Evolutionary conservation across 1,140 invertebrate species (phyloP).

Genomic region (Drosophila lini): DNA sequence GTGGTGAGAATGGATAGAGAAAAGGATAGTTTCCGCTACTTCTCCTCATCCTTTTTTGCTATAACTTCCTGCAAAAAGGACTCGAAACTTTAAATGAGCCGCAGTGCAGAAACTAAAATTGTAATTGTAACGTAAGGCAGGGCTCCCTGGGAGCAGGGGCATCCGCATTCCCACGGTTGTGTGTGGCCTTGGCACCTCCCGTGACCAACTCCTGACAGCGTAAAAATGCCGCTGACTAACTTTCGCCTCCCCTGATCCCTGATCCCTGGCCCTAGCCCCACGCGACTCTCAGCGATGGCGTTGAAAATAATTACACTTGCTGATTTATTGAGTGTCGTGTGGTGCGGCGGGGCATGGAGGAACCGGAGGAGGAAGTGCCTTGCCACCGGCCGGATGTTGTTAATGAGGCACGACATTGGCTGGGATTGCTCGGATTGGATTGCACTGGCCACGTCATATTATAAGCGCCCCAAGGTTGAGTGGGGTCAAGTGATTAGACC

Average conservation of each 20-base stretch:
- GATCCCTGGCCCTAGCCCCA: not conserved
- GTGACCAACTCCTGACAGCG: not conserved
- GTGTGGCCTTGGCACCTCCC: conserved; percentile 27
- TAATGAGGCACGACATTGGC: conserved; percentile 75
- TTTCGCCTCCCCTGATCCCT: not conserved
- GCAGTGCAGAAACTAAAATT: conserved; percentile 12
- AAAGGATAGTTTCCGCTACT: no score
- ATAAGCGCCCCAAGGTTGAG: conserved; percentile 34
- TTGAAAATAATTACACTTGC: conserved; percentile 80
- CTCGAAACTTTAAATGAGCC: conserved; percentile 15
- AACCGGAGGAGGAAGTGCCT: conserved; percentile 19
- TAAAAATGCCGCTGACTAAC: conserved; percentile 39
- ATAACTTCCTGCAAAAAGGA: not conserved
- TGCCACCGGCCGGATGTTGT: conserved; percentile 57
- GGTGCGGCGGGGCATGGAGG: conserved; percentile 21
- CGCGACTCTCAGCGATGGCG: conserved; percentile 60
- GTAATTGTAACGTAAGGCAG: conserved; percentile 1
- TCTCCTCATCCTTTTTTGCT: not conserved
- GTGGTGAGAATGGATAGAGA: no score
- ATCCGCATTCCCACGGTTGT: not conserved
- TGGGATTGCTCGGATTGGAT: conserved; percentile 50
- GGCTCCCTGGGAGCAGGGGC: not conserved
- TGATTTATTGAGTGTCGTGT: conserved; percentile 78
- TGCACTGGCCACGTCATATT: conserved; percentile 60
- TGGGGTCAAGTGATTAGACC: conserved; percentile 52